Base-by-base conservation (phyloP, 2,113 vertebrate species). In the Otus sunia region DNA sequence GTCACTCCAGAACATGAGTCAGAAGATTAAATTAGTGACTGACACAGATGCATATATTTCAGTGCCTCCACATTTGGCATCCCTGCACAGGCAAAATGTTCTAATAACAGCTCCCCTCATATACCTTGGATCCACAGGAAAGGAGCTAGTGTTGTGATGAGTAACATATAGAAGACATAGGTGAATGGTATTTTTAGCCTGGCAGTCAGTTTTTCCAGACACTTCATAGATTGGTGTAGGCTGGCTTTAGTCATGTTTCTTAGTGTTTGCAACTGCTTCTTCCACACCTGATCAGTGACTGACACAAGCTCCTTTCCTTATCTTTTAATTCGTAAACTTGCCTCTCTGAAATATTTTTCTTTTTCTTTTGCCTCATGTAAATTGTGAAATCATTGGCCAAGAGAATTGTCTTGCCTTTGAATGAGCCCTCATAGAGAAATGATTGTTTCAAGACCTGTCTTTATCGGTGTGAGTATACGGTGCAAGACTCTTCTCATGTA, bases 31-130 rank as follows among this genome's bases (percentile, higher is more conserved):
- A 82, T 76, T 69, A 59, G 82, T 81, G 83, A 64, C 64, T 94
- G 82, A 84, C 82, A 83, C 67, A 92, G 59, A 84, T 92, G 68
- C 90, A 91, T 92, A 29, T 67, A 96, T 86, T 92, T 92, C 79
- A 88, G 0, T 84, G 92, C 80, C 83, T 95, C 86, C 85, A 69
- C 41, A 26, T 36, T 88, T 90, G 85, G 90, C 81, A 83, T 83
- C 68, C 58, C 36, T 71, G 63, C 64, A 59, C 15, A 91, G 56
- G 76, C 37, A 86, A 77, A 71, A 64, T 58, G 55, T 74, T 86
- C n/a, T 79, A 69, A 55, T 71, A 79, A 73, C 78, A 81, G 76
- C 47, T 86, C n/a, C 36, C 47, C 30, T 80, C 47, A 1, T 56
- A 37, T 22, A 66, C 39, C 72, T 81, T 66, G 62, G 25, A 75